These are phyloP conservation scores for Turnix velox DNA, from an alignment of 2,113 vertebrate genomes.

Conservation along the genomic window DNA sequence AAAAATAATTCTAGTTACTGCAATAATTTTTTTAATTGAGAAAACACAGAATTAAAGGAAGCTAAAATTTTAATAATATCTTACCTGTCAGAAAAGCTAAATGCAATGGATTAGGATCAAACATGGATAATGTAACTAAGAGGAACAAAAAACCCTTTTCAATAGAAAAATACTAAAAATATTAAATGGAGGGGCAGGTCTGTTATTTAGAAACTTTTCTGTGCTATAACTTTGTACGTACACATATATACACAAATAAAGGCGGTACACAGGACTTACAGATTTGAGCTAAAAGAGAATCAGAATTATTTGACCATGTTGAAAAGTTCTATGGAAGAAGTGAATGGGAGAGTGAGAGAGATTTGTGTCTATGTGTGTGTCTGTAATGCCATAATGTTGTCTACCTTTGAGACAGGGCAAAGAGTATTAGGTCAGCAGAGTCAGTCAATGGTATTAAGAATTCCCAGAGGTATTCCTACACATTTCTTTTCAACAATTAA, in stretches of 20 bases:
- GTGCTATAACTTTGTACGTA: not conserved
- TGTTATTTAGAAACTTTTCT: not conserved
- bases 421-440: not conserved
- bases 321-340: not conserved
- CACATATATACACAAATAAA: not conserved
- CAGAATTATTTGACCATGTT: not conserved
- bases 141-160: not conserved
- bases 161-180: not conserved
- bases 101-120: not conserved
- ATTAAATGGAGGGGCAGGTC: not conserved
- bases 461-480: not conserved
- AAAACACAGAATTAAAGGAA: not conserved
- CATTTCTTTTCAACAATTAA: not conserved
- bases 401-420: not conserved
- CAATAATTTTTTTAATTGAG: not conserved
- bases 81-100: not conserved
- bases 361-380: fast-evolving
- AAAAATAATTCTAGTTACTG: not conserved
- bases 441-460: not conserved
- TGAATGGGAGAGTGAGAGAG: no score
- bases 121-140: not conserved
- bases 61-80: not conserved
- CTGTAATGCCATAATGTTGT: not conserved
- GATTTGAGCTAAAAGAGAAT: not conserved
- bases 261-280: not conserved